Conservation (phyloP, 2,113 vertebrate species). For the Procavia capensis region DNA sequence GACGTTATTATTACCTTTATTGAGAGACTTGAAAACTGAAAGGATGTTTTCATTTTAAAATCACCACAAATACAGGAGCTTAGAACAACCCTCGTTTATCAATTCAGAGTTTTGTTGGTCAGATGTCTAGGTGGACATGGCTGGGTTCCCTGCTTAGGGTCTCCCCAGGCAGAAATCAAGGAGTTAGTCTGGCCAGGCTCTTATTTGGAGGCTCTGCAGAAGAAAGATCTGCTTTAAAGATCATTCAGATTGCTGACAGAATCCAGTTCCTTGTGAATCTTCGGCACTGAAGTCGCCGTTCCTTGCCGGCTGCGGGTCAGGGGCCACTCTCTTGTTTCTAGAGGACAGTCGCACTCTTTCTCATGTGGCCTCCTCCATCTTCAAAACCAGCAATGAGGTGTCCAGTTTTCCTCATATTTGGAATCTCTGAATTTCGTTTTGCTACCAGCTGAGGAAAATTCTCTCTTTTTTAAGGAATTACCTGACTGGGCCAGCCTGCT, state of each 20-base stretch:
- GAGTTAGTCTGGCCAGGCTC: not conserved
- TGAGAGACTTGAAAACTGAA: constrained; percentile 22
- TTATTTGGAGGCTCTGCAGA: not conserved
- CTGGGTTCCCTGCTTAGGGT: not conserved
- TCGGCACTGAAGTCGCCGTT: not conserved
- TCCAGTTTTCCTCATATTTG: not conserved
- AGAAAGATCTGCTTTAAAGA: not conserved
- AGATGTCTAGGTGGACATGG: not conserved
- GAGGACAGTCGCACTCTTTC: not conserved
- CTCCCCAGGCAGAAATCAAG: not conserved
- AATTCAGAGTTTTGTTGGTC: not conserved
- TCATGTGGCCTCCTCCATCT: not conserved
- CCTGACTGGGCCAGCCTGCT: not conserved
- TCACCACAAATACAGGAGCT: not conserved
- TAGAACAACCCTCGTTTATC: not conserved
- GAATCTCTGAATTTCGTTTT: constrained; percentile 42
- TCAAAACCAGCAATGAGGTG: not conserved
- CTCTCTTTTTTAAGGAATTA: not conserved
- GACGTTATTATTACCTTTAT: constrained; percentile 9
- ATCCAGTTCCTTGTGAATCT: not conserved
- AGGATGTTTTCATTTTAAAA: constrained; percentile 13
- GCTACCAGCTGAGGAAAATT: constrained; percentile 17
- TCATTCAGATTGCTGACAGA: not conserved
- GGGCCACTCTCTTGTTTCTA: not conserved
- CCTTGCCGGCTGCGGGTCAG: not conserved